Percentiles rank a stretch among this genome's conserved stretches.
These are phyloP conservation scores for Ginglymostoma cirratum DNA, from an alignment of 2,113 vertebrate genomes.

Conservation along the genomic window DNA sequence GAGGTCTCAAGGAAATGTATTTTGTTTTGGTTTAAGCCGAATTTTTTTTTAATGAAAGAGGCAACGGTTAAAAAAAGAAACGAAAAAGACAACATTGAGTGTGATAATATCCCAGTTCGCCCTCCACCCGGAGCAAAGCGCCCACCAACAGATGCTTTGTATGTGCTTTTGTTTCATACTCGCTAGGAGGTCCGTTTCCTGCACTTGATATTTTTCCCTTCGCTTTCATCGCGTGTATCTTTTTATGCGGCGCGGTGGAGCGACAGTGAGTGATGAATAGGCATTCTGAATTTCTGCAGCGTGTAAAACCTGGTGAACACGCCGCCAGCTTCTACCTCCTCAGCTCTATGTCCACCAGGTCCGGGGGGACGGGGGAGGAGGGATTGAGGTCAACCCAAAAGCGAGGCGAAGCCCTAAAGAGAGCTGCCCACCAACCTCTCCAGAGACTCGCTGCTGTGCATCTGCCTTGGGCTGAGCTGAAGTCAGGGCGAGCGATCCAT, in stretches of 20 bases:
- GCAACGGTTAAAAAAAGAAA: background rate
- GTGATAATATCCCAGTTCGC: background rate
- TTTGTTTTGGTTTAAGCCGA: background rate
- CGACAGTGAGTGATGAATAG: conserved; percentile 45
- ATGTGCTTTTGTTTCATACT: background rate
- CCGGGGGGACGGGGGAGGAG: too few species aligned
- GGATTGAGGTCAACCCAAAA: background rate
- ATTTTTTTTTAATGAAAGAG: background rate
- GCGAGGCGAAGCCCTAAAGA: background rate
- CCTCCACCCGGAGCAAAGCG: background rate
- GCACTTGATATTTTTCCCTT: background rate
- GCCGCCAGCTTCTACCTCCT: conserved; percentile 44
- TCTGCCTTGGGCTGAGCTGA: background rate
- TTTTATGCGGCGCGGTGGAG: background rate
- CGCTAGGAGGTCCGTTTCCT: background rate
- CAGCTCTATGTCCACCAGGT: conserved; percentile 37
- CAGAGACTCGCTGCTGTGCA: background rate
- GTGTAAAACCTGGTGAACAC: conserved; percentile 46
- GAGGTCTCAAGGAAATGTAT: background rate
- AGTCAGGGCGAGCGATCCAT: background rate
- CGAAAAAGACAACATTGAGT: background rate
- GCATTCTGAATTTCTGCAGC: conserved; percentile 45
- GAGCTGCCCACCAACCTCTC: background rate
- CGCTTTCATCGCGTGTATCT: background rate
- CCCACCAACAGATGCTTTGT: background rate